Evolutionary conservation across 2,797 vertebrate genomes (phyloP), one percentile per base, ranked within the genome.

Genomic region (Malurus splendens): DNA sequence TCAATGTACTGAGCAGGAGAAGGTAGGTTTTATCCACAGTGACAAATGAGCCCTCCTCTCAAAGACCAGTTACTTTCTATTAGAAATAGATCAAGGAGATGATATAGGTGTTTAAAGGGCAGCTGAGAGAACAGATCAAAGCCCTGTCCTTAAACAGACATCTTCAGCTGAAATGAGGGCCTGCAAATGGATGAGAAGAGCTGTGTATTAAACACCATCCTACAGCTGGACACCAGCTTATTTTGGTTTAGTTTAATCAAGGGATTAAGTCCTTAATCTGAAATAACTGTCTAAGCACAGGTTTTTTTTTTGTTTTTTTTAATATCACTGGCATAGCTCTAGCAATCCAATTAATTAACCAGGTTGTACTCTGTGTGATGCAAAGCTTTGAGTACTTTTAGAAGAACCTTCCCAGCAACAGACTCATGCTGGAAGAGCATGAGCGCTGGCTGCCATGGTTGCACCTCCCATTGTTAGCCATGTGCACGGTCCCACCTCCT

Each of bases 211-310:
- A 74, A 71, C 73, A 55, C 27, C 70, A 62, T 64, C 52, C 38
- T 95, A 81, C 92, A 94, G 90, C 92, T 89, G 87, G 55, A 82
- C 45, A 78, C 15, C 77, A 55, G 73, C 87, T 94, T 93, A 62
- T 65, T 93, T 90, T 59, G 80, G 48, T 87, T 86, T 91, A 92
- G 61, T 76, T 94, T 90, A 92, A 93, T 90, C 85, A 93, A 93
- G 33, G 62, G 89, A 94, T 95, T 93, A 94, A 85, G 55, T 45
- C 59, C 66, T 86, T 94, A 94, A 95, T 94, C 93, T 86, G 85
- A 90, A 93, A 90, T 90, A 94, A 89, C 82, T 89, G 89, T 85
- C 87, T 94, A 90, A 93, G 87, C 28, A 38, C 59, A 45, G 59
- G 32, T 52, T 82, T 51, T 18, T 48, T 32, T 32, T 54, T 33